These are phyloP conservation scores for Serranus cabrilla DNA, from an alignment of 2,797 vertebrate genomes.

Conservation along the genomic window DNA sequence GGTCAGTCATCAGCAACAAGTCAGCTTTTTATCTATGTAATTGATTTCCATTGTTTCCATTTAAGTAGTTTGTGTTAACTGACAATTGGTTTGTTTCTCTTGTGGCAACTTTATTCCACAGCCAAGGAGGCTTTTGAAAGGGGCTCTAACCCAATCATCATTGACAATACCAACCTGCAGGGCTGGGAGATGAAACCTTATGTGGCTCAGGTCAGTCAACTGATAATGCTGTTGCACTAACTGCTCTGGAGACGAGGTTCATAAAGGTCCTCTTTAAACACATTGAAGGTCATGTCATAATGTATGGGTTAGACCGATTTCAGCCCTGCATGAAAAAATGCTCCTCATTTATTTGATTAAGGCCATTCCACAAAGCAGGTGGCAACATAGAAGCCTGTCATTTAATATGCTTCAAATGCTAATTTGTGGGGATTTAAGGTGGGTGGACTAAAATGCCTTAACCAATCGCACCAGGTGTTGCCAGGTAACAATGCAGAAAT, in stretches of 20 bases:
- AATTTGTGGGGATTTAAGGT: too few relatives aligned
- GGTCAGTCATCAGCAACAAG: not conserved
- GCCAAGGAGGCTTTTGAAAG: constrained; percentile 94
- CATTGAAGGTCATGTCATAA: not conserved
- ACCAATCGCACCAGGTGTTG: too few relatives aligned
- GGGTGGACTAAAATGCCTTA: too few relatives aligned
- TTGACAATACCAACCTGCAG: constrained; percentile 98
- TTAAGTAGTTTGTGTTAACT: not conserved
- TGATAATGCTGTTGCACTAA: not conserved
- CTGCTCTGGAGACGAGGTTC: not conserved
- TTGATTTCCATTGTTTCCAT: constrained; percentile 28
- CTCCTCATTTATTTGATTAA: not conserved
- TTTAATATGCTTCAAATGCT: too few relatives aligned
- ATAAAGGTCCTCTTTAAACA: not conserved
- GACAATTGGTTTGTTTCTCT: constrained; percentile 17
- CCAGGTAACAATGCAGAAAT: too few relatives aligned
- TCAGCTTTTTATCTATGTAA: not conserved
- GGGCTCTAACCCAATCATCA: constrained; percentile 91
- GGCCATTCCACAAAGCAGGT: too few relatives aligned
- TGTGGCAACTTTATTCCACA: constrained; percentile 65
- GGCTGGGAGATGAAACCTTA: constrained; percentile 99
- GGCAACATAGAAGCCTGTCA: too few relatives aligned
- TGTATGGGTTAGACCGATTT: not conserved
- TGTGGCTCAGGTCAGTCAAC: constrained; percentile 91
- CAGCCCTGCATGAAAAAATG: not conserved